A percentile compares a stretch with the other conserved stretches of the same genome.
These are phyloP conservation scores for Gymnosoma rotundatum DNA, from an alignment of 2,888 invertebrate species.

Conservation along the genomic window DNA sequence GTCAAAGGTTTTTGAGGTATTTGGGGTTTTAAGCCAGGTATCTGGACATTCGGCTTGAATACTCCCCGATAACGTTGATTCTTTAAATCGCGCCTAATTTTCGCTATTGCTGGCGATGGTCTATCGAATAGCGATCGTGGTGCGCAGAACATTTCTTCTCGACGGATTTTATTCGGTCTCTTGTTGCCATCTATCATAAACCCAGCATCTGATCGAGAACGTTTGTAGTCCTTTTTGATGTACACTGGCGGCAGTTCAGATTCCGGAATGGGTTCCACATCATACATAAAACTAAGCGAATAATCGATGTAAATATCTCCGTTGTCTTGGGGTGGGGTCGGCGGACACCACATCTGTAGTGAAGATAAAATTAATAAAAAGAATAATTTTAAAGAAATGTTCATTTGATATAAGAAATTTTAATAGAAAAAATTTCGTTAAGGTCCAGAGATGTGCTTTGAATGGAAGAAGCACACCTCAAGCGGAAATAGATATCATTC, in stretches of 20 bases:
- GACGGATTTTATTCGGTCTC: constrained; percentile 85
- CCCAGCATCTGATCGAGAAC: constrained; percentile 87
- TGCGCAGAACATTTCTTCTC: constrained; percentile 89
- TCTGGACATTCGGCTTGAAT: constrained; percentile 83
- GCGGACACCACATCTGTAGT: constrained; percentile 96
- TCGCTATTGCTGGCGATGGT: constrained; percentile 88
- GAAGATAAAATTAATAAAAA: background rate
- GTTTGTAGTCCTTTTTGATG: constrained; percentile 89
- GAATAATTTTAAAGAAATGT: background rate
- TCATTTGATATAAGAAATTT: too few species aligned
- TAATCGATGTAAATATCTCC: constrained; percentile 95
- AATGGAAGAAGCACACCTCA: too few species aligned
- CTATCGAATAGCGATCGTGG: constrained; percentile 92
- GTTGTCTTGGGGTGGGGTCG: constrained; percentile 97
- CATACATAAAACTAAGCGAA: constrained; percentile 92
- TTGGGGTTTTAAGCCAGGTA: constrained; percentile 84
- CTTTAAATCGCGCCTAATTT: constrained; percentile 90
- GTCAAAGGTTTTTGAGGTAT: constrained; percentile 83
- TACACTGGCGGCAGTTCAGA: constrained; percentile 90
- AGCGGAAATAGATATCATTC: too few species aligned
- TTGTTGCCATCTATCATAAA: constrained; percentile 84
- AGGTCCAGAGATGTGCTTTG: too few species aligned
- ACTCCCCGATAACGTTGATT: constrained; percentile 87
- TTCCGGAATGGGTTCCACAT: constrained; percentile 89
- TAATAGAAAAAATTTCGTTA: too few species aligned